A percentile compares a stretch with the other conserved stretches of the same genome.
Conservation (phyloP, 2,113 vertebrate species). For the Smithornis capensis region DNA sequence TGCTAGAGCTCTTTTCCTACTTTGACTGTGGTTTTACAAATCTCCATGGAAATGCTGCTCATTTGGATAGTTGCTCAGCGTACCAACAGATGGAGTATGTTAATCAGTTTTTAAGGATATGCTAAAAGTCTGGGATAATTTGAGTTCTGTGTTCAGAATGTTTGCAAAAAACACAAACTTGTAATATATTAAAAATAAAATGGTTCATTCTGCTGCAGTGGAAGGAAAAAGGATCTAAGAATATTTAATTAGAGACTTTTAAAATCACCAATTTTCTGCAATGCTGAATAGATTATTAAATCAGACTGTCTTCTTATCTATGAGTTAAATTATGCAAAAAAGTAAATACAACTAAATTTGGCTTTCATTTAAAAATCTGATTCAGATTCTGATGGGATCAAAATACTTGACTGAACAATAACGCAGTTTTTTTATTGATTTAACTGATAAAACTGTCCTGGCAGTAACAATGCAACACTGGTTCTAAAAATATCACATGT, state of each 20-base stretch:
- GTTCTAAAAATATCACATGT: not conserved
- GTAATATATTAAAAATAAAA: not conserved
- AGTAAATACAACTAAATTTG: not conserved
- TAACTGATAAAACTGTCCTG: not conserved
- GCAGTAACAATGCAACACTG: not conserved
- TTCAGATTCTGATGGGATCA: not conserved
- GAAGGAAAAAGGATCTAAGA: not conserved
- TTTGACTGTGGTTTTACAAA: not conserved
- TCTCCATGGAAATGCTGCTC: not conserved
- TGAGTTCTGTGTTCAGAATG: not conserved
- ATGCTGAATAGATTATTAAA: not conserved
- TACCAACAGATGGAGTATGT: slow-evolving; percentile 52
- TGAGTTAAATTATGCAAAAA: not conserved
- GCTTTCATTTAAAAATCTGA: not conserved
- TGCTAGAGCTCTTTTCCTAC: not conserved
- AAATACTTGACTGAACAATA: not conserved
- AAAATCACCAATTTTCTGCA: not conserved
- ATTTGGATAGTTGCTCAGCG: not conserved
- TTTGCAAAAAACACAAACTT: not conserved
- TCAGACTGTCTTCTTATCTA: not conserved
- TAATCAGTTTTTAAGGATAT: not conserved
- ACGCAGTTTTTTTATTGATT: not conserved
- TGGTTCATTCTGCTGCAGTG: not conserved
- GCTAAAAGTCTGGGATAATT: not conserved
- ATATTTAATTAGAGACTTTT: not conserved